phyloP scores from a whole-genome alignment of 1,140 invertebrate genomes.

The Radopholus similis region DNA sequence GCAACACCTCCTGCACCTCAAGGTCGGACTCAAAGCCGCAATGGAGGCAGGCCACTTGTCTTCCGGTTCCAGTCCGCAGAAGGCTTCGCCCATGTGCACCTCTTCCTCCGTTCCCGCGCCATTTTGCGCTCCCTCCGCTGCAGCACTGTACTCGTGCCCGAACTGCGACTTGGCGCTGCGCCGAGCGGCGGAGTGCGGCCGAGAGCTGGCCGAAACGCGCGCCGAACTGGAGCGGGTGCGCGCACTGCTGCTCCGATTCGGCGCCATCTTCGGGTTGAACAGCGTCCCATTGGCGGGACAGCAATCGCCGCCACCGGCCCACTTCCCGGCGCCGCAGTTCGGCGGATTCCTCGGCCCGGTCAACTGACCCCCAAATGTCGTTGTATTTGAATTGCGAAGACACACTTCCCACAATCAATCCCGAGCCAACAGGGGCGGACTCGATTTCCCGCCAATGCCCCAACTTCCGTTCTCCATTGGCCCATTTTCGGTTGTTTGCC shows the following conservation, averaged over 20 bases:
- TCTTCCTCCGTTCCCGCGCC: neutral
- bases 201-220: slow-evolving; percentile 17
- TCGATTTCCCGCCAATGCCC: no score
- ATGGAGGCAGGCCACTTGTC: neutral
- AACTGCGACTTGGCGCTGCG: slow-evolving; percentile 9
- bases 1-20: slow-evolving; percentile 5
- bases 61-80: slow-evolving; percentile 16
- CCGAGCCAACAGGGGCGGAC: no score
- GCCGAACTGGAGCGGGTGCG: slow-evolving; percentile 11
- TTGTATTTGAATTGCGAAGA: no score
- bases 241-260: slow-evolving; percentile 8
- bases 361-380: no score
- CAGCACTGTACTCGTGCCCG: neutral
- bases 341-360: no score
- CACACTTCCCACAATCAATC: no score
- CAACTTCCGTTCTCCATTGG: no score
- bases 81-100: slow-evolving; percentile 10
- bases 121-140: neutral
- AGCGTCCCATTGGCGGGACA: no score
- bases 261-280: slow-evolving; percentile 4
- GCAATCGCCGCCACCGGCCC: no score
- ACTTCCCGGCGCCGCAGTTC: no score
- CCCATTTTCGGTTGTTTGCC: no score
- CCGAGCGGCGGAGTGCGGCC: slow-evolving; percentile 1
- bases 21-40: neutral